Evolutionary conservation across 2,888 invertebrate genomes (phyloP).

Genomic region (Cyrtodaria siliqua): DNA sequence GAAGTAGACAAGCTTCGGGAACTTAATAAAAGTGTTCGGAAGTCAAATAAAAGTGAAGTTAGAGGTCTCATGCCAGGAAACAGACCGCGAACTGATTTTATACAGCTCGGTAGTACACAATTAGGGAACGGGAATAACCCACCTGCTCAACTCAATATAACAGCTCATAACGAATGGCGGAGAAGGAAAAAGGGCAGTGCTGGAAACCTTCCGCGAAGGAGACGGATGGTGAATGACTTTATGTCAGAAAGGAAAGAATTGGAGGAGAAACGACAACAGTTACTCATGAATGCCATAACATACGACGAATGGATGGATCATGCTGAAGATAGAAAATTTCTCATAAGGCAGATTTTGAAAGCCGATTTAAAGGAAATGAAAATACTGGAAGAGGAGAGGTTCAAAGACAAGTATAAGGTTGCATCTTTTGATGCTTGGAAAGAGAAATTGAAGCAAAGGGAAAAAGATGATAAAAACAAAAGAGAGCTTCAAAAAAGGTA

Average conservation of each 20-base stretch:
- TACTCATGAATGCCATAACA: constrained; percentile 73
- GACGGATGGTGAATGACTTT: constrained; percentile 59
- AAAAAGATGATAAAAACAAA: constrained; percentile 52
- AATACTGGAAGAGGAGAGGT: constrained; percentile 62
- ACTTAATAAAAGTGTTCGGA: constrained; percentile 62
- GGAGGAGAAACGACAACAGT: constrained; percentile 73
- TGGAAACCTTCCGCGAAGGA: constrained; percentile 9
- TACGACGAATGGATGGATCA: constrained; percentile 80
- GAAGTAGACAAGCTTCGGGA: constrained; percentile 62
- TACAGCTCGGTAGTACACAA: constrained; percentile 63
- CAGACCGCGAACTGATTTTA: constrained; percentile 54
- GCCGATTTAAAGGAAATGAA: constrained; percentile 66
- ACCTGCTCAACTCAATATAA: constrained; percentile 57
- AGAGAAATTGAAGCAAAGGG: constrained; percentile 55
- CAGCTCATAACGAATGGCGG: constrained; percentile 70
- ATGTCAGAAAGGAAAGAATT: constrained; percentile 62
- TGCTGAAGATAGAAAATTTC: constrained; percentile 68
- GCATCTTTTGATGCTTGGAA: constrained; percentile 69
- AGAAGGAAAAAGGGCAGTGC: constrained; percentile 21
- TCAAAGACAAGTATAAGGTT: constrained; percentile 45
- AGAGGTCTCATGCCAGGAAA: constrained; percentile 52
- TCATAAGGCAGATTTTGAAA: constrained; percentile 72
- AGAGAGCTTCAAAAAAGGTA: constrained; percentile 57
- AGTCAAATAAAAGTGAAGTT: constrained; percentile 41
- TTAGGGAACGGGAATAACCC: constrained; percentile 59